Conservation (phyloP, 2,113 vertebrate genomes). For the Crotalus horridus region DNA sequence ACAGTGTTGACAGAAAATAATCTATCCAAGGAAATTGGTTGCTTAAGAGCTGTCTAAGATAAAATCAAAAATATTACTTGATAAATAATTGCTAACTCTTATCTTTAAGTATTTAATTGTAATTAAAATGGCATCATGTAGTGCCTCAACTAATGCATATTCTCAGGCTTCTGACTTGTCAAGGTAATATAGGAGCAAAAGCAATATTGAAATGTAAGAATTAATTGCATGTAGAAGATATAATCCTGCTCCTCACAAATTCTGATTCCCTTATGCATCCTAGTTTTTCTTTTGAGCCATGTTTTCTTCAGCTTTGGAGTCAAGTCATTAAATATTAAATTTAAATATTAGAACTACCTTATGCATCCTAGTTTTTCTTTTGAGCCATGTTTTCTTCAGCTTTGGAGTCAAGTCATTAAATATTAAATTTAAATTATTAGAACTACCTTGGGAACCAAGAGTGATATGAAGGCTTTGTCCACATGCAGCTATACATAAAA, state of each 20-base stretch:
- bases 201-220: not conserved
- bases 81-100: not conserved
- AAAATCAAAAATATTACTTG: not conserved
- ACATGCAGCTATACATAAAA: not conserved
- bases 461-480: not conserved
- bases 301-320: not conserved
- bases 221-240: not conserved
- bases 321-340: not conserved
- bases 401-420: not conserved
- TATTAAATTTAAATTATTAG: not conserved
- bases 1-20: not conserved
- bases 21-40: not conserved
- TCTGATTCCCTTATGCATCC: not conserved
- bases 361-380: not conserved
- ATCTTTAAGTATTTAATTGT: not conserved
- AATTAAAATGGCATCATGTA: not conserved
- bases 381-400: not conserved
- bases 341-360: not conserved
- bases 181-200: not conserved
- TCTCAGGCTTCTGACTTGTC: not conserved
- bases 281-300: not conserved
- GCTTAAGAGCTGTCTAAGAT: not conserved
- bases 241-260: not conserved
- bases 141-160: not conserved
- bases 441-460: not conserved